Percentiles rank a stretch among this genome's conserved stretches.
Evolutionary conservation across 2,113 vertebrate species (phyloP).

Genomic region (Pristiophorus japonicus): DNA sequence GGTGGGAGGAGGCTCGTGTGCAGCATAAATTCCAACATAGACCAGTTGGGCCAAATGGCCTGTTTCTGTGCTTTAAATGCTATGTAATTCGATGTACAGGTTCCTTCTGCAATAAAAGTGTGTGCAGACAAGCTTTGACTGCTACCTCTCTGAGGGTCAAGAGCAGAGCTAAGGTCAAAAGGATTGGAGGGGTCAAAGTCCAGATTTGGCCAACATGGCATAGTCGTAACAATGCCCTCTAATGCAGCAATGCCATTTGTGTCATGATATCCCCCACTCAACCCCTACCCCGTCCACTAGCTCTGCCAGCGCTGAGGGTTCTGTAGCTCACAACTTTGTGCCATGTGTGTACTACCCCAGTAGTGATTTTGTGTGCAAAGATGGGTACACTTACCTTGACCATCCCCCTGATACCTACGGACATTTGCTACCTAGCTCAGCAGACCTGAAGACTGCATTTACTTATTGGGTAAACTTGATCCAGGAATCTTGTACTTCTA

Average conservation of each 20-base stretch:
- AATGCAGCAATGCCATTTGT: background rate
- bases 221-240: background rate
- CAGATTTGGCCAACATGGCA: background rate
- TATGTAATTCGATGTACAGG: background rate
- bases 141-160: background rate
- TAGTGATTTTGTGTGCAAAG: background rate
- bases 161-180: background rate
- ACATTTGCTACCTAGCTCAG: background rate
- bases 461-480: background rate
- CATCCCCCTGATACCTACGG: background rate
- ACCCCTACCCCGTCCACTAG: background rate
- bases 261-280: too few species aligned
- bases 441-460: background rate
- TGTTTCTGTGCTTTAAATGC: background rate
- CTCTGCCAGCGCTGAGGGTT: background rate
- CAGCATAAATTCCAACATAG: background rate
- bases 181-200: background rate
- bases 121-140: background rate
- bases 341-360: background rate
- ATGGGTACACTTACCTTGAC: background rate
- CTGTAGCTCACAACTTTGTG: background rate
- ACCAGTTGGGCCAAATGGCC: background rate
- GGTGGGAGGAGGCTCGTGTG: background rate
- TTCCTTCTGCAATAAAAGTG: background rate
- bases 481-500: background rate